Evolutionary conservation across 1,140 invertebrate genomes (phyloP).

Genomic region (Eueides isabella): DNA sequence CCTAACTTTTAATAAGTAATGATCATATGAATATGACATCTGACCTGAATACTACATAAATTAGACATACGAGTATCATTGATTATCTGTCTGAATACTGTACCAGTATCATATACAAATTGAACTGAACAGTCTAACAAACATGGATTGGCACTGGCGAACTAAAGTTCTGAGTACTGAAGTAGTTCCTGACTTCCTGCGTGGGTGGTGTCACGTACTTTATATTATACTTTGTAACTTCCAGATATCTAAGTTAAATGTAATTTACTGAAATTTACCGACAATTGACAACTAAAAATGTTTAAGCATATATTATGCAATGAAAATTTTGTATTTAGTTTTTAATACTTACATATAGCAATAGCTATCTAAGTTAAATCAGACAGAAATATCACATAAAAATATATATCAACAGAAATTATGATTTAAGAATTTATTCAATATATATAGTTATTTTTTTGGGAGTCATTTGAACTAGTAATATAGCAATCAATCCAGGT

Average conservation of each 20-base stretch:
- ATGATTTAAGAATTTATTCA: no score
- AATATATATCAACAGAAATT: no score
- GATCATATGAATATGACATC: no score
- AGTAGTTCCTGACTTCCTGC: background rate
- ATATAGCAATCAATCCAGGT: no score
- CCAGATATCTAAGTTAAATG: background rate
- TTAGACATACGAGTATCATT: background rate
- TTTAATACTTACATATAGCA: no score
- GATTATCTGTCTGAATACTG: background rate
- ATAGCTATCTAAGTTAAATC: no score
- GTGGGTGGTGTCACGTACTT: background rate
- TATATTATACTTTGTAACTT: background rate
- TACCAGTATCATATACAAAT: background rate
- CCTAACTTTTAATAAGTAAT: background rate
- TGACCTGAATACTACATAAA: background rate
- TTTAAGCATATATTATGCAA: no score
- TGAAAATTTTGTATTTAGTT: no score
- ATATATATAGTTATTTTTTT: no score
- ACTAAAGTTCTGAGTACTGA: background rate
- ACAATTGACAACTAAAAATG: no score
- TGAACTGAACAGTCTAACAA: background rate
- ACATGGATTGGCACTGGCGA: background rate
- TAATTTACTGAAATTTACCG: background rate
- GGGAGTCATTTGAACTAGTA: no score
- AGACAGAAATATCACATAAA: no score